Evolutionary conservation across 2,113 vertebrate genomes (phyloP), one percentile per base, ranked within the genome.

Genomic region (Embiotoca jacksoni): DNA sequence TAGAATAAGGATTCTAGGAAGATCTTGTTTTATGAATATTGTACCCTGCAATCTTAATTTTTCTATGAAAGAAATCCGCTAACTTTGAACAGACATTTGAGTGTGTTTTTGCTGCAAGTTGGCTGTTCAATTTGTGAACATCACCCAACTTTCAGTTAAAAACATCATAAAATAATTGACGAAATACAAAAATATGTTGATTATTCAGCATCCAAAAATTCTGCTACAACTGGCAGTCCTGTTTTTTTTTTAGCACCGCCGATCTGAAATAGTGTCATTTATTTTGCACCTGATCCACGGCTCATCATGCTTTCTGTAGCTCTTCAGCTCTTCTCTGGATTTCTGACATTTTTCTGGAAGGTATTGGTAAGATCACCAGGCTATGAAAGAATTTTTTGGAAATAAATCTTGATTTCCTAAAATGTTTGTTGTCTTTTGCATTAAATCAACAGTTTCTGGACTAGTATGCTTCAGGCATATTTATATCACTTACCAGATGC

Each of bases 371-470:
- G 15, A 4, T 82, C 53, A 73, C 69, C 10, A 33, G 37, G 13
- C 3, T 71, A 8, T 70, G 54, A 30, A 67, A 32, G 0, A 58
- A 58, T 68, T 32, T 60, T 46, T 69, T 75, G 32, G 0, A 64
- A 89, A 84, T 82, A 83, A 84, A 84, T 73, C 6, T 7, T 56
- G 37, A 54, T 66, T 80, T 69, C 15, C 3, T 6, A 5, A 3
- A 44, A 3, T 53, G 44, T 68, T 15, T 41, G 14, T 39, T 57
- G 58, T 72, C 1, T 53, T 74, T 73, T 72, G 9, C 2, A 31
- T 72, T 2, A 1, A 44, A 35, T 59, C 7, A 59, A 9, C 2
- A 53, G 1, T n/a, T 32, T 54, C 3, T 31, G 15, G 0, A 31
- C 3, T 36, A 53, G 2, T 44, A 57, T 23, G 6, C 2, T 6